These are phyloP conservation scores for Rynchops niger DNA, from an alignment of 2,113 vertebrate species.

Conservation along the genomic window DNA sequence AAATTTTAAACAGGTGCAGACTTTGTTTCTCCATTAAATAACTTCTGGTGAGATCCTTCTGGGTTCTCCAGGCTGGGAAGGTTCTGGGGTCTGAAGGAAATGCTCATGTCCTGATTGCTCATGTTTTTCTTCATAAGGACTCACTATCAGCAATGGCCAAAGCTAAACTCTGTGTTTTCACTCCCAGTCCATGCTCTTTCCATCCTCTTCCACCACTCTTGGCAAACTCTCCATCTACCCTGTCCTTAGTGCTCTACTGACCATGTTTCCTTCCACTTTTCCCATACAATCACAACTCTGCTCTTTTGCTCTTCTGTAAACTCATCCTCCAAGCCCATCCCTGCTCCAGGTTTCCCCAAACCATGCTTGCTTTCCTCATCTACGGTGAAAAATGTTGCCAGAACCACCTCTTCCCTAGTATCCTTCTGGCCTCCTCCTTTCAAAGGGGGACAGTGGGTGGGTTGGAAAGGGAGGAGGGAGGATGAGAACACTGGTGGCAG, in stretches of 20 bases:
- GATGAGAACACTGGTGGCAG: background rate
- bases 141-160: background rate
- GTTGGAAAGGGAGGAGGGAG: background rate
- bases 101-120: background rate
- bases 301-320: background rate
- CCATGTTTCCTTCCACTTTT: background rate
- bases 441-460: background rate
- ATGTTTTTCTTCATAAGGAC: background rate
- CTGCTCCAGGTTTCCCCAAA: background rate
- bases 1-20: background rate
- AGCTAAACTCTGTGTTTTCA: background rate
- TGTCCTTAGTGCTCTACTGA: background rate
- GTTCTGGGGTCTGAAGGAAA: background rate
- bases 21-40: background rate
- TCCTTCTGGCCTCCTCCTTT: background rate
- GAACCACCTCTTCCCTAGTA: background rate
- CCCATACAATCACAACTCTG: background rate
- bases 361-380: background rate
- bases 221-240: background rate
- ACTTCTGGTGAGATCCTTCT: background rate
- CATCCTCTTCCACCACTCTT: background rate
- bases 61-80: background rate
- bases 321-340: background rate
- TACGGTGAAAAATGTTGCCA: background rate
- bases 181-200: background rate